A percentile compares a stretch with the other conserved stretches of the same genome.
phyloP scores from a whole-genome alignment of 2,888 invertebrate genomes.

The Ochropleura plecta region DNA sequence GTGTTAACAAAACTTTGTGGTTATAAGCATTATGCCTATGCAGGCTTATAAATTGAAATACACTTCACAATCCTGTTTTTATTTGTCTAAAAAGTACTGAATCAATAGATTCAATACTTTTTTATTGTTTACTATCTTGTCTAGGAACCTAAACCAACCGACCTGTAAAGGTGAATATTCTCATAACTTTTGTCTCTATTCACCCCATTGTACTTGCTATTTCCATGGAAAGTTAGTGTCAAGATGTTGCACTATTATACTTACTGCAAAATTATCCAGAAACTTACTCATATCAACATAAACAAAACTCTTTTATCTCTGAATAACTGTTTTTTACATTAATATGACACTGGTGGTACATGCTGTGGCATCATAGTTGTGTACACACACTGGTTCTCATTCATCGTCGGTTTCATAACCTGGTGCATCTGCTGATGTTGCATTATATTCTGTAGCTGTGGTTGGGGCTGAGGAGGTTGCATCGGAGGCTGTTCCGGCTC shows the following conservation, averaged over 20 bases:
- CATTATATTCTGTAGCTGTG: constrained; percentile 67
- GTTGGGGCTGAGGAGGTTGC: constrained; percentile 46
- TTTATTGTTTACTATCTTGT: constrained; percentile 13
- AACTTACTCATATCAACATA: constrained; percentile 18
- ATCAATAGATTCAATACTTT: neutral
- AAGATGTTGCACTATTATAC: neutral
- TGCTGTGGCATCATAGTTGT: constrained; percentile 86
- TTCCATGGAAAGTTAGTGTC: neutral
- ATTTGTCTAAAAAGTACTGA: neutral
- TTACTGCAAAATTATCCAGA: constrained; percentile 12
- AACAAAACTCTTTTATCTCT: constrained; percentile 16
- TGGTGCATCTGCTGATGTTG: constrained; percentile 74
- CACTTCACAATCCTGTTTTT: neutral
- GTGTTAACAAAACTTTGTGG: too few relatives aligned
- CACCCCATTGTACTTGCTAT: neutral
- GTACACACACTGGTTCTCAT: constrained; percentile 84
- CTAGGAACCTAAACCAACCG: constrained; percentile 37
- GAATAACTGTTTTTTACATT: constrained; percentile 23
- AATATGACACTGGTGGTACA: constrained; percentile 84
- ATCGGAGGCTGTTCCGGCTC: constrained; percentile 68
- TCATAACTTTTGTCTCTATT: constrained; percentile 1
- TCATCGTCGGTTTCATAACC: constrained; percentile 77
- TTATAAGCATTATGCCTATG: too few relatives aligned
- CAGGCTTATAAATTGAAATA: too few relatives aligned
- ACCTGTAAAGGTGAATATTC: neutral